phyloP scores from a whole-genome alignment of 2,797 vertebrate genomes.

The Enteromius fasciolatus region DNA sequence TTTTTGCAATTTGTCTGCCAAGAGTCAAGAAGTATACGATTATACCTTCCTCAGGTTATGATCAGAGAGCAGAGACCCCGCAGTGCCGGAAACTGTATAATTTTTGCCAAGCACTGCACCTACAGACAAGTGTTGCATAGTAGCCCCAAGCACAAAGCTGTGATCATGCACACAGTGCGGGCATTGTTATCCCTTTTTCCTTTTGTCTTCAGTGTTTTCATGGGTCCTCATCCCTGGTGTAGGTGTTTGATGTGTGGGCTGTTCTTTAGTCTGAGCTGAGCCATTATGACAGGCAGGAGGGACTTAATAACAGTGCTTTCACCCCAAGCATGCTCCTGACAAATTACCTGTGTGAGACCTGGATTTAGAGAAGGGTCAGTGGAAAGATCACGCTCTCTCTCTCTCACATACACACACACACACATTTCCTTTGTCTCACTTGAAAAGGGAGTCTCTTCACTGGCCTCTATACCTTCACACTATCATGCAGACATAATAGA shows the following conservation, averaged over 20 bases:
- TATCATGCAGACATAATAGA: slow-evolving; percentile 35
- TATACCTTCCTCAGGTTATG: neutral
- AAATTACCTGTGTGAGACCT: slow-evolving; percentile 56
- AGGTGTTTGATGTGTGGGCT: slow-evolving; percentile 49
- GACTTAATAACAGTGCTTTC: slow-evolving; percentile 53
- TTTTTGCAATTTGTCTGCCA: neutral
- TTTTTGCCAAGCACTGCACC: neutral
- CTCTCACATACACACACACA: neutral
- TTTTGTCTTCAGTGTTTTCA: slow-evolving; percentile 37
- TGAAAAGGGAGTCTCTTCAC: slow-evolving; percentile 12
- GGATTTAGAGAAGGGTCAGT: slow-evolving; percentile 51
- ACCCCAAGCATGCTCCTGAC: slow-evolving; percentile 44
- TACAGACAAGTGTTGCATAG: slow-evolving; percentile 8
- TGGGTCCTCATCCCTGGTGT: slow-evolving; percentile 31
- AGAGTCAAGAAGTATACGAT: neutral
- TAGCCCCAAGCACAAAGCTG: slow-evolving; percentile 24
- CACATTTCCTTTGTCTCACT: slow-evolving; percentile 33
- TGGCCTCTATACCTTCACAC: slow-evolving; percentile 16
- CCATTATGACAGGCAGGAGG: slow-evolving; percentile 50
- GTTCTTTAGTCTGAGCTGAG: slow-evolving; percentile 42
- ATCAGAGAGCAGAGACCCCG: neutral
- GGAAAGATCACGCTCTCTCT: slow-evolving; percentile 15
- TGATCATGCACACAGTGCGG: slow-evolving; percentile 11
- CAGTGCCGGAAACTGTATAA: neutral
- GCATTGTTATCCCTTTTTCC: slow-evolving; percentile 30